A percentile compares a stretch with the other conserved stretches of the same genome.
These are phyloP conservation scores for Mobula birostris DNA, from an alignment of 2,113 vertebrate genomes.

Conservation along the genomic window DNA sequence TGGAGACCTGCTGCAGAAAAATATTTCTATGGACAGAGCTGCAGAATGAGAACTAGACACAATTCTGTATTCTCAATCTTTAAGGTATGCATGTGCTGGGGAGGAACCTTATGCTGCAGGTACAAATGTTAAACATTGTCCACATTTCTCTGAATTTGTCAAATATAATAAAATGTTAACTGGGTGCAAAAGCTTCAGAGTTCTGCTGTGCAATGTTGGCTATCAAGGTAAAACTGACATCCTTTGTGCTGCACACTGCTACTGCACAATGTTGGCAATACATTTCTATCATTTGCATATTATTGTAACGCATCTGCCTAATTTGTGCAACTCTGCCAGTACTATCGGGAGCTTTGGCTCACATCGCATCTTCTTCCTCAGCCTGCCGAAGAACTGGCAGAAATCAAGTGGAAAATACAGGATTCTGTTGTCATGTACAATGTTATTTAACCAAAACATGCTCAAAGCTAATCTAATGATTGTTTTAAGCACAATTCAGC, in stretches of 20 bases:
- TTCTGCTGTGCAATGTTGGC: background rate
- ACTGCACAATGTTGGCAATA: background rate
- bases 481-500: background rate
- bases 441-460: background rate
- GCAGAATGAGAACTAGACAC: too few relatives aligned
- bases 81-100: too few relatives aligned
- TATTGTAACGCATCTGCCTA: background rate
- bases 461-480: background rate
- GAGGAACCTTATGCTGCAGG: background rate
- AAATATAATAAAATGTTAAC: background rate
- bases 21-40: background rate
- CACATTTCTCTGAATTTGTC: background rate
- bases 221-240: background rate
- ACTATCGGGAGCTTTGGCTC: background rate
- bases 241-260: background rate
- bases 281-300: background rate
- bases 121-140: background rate
- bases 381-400: background rate
- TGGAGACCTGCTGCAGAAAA: background rate
- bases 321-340: background rate
- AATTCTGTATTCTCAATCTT: too few relatives aligned
- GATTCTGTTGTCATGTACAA: background rate
- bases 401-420: background rate
- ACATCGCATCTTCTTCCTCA: background rate
- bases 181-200: background rate